Evolutionary conservation across 2,113 vertebrate genomes (phyloP).

Genomic region (Numida meleagris): DNA sequence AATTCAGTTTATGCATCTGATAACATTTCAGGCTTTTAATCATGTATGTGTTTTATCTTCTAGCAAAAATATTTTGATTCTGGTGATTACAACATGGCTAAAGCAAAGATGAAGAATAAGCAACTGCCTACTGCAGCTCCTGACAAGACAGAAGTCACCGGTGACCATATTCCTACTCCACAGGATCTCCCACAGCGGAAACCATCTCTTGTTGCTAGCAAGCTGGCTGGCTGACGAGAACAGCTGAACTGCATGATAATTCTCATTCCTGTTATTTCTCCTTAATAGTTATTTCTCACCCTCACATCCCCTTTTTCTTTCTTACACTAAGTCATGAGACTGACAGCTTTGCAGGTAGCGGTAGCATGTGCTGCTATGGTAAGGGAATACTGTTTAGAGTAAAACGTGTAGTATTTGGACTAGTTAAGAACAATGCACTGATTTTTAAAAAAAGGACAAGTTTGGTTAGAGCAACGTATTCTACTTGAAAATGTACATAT

Average conservation of each 20-base stretch:
- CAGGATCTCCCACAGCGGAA: slow-evolving; percentile 98
- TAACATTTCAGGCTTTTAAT: background rate
- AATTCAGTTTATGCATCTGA: background rate
- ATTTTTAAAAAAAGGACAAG: slow-evolving; percentile 75
- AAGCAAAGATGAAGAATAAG: slow-evolving; percentile 99
- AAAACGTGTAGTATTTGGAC: slow-evolving; percentile 73
- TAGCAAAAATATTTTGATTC: slow-evolving; percentile 99
- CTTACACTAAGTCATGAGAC: slow-evolving; percentile 78
- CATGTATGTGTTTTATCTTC: slow-evolving; percentile 46
- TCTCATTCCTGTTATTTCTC: slow-evolving; percentile 83
- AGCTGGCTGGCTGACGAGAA: slow-evolving; percentile 93
- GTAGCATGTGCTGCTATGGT: slow-evolving; percentile 82
- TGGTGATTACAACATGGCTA: slow-evolving; percentile 99
- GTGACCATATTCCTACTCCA: slow-evolving; percentile 98
- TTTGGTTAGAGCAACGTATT: slow-evolving; percentile 80
- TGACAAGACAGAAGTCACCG: slow-evolving; percentile 96
- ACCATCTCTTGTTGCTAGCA: slow-evolving; percentile 98
- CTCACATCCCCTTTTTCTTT: slow-evolving; percentile 70
- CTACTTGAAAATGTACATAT: slow-evolving; percentile 88
- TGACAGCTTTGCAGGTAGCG: slow-evolving; percentile 81
- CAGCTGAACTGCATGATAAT: slow-evolving; percentile 80
- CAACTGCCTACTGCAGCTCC: slow-evolving; percentile 91
- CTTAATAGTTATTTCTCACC: slow-evolving; percentile 75
- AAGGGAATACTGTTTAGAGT: slow-evolving; percentile 75
- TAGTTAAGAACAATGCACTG: slow-evolving; percentile 81